Percentiles rank a stretch among this genome's conserved stretches.
Evolutionary conservation across 2,113 vertebrate species (phyloP).

Genomic region (Sula dactylatra): DNA sequence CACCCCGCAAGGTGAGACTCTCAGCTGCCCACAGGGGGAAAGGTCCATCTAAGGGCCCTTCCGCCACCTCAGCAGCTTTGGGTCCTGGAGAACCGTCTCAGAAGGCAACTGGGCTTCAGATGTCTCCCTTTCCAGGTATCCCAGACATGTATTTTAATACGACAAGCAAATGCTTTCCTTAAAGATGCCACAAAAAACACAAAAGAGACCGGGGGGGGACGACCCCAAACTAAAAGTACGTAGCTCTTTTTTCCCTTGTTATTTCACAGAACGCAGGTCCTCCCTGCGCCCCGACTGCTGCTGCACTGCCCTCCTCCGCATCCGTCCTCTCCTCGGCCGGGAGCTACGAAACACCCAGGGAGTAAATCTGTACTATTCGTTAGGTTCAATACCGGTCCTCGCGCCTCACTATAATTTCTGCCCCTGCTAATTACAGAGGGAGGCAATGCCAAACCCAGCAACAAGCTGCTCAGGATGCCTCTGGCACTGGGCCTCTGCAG

Average conservation of each 20-base stretch:
- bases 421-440: not conserved
- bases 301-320: not conserved
- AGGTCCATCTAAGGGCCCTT: not conserved
- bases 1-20: not conserved
- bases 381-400: not conserved
- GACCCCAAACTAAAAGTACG: not conserved
- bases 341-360: not conserved
- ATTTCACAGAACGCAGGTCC: not conserved
- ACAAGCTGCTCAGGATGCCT: rapidly evolving
- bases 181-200: not conserved
- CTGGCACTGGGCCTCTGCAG: not conserved
- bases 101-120: not conserved
- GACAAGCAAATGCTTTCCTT: not conserved
- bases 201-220: not conserved
- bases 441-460: not conserved
- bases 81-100: not conserved
- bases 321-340: not conserved
- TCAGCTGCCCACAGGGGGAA: not conserved
- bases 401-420: not conserved
- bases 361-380: not conserved
- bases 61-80: not conserved
- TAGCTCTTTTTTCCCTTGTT: not conserved
- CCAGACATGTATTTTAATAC: rapidly evolving
- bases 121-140: not conserved
- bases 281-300: not conserved